Evolutionary conservation across 2,888 invertebrate genomes (phyloP), one percentile per base, ranked within the genome.

Genomic region (Xylota segnis): DNA sequence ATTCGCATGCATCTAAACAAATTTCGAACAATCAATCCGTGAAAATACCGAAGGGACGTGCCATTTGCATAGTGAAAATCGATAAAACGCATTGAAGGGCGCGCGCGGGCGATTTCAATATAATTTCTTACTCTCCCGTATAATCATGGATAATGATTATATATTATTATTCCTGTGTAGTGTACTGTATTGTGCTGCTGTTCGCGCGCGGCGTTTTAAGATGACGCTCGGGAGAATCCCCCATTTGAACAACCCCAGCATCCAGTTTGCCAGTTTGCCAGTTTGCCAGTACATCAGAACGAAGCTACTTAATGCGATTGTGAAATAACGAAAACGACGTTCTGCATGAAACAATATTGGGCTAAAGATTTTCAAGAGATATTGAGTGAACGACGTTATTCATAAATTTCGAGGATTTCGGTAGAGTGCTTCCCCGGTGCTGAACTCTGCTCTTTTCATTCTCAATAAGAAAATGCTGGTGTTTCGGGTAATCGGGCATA

Each of bases 371-470:
- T 40, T n/a, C n/a, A 40, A 40, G n/a, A 40, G 40, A n/a, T 40
- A 40, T 40, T 40, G 40, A 40, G 40, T 40, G 40, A n/a, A n/a
- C 40, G n/a, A 40, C 40, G 40, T 40, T 40, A 40, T 40, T 40
- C 40, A 40, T n/a, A n/a, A 40, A 40, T 40, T 40, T 40, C n/a
- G n/a, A 40, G 40, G 40, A 40, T n/a, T 40, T 40, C 9, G 9
- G 40, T 40, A 4, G 40, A 40, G 40, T n/a, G 40, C n/a, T 40
- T 40, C 40, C n/a, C 12, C 5, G n/a, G n/a, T 40, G 40, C 40
- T 40, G 40, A 40, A 40, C 40, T 40, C n/a, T 40, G n/a, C 40
- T n/a, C 40, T 40, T 40, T 40, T 40, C n/a, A n/a, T 40, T 34
- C 34, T 34, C 9, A 34, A n/a, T n/a, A 40, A n/a, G n/a, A 40